Base-by-base conservation (phyloP, 2,888 invertebrate genomes). In the Pyrgus malvae region DNA sequence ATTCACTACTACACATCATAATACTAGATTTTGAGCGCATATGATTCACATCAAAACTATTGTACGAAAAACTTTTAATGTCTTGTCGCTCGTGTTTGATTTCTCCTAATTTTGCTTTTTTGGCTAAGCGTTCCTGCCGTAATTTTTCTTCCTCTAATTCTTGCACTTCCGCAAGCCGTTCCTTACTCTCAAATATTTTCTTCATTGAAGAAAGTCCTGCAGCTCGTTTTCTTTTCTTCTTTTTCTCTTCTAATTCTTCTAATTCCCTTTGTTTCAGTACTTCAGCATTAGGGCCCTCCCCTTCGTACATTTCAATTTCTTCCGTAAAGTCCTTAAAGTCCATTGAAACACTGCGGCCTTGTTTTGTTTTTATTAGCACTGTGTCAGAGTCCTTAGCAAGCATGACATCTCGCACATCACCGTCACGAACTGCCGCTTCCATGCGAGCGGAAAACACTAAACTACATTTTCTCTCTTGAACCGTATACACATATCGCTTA, bases 111-210 rank as follows among this genome's bases (percentile, higher is more conserved):
- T 88, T 86, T 9, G 85, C 84, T 71, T 85, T 89, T 60, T 85
- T 88, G 23, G 83, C 73, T 54, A 76, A 67, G 21, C 87, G 72
- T 40, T 78, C 85, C 61, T 78, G 73, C 37, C 86, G 86, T 64
- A 80, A 76, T 65, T 87, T 90, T 64, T 90, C 80, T 75, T 92
- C 93, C 71, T 94, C 92, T 56, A 91, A 71, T 60, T 91, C 91
- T 67, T 90, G 80, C 12, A 91, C 91, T 68, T 94, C 94, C 1
- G 93, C 94, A 29, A 92, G 86, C 62, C 89, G 92, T 74, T 95
- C 95, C 76, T 95, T 95, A 48, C 93, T 94, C 81, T 95, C 95
- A 76, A 95, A 95, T 66, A 95, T 93, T 83, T 93, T 93, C 63
- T 93, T 92, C 78, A 92, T 91, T 46, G 92, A 91, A 44, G 92